These are phyloP conservation scores for Hedya salicella DNA, from an alignment of 2,888 invertebrate genomes.

Conservation along the genomic window DNA sequence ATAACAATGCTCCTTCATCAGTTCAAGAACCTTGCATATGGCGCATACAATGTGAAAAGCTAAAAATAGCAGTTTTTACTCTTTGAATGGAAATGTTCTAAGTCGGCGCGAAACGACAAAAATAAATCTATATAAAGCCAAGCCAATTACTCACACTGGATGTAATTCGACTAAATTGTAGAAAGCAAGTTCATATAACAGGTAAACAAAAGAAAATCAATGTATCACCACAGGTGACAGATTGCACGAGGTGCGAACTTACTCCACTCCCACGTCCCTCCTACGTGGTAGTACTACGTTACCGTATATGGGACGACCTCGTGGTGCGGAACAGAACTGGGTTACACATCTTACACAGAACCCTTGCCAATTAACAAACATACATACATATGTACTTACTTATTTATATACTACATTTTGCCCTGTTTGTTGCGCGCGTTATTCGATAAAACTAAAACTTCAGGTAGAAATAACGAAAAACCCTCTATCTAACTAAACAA, in stretches of 20 bases:
- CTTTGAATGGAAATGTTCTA: too few species aligned
- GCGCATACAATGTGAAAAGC: too few species aligned
- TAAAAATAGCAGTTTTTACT: too few species aligned
- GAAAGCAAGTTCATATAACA: not conserved
- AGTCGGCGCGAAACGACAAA: too few species aligned
- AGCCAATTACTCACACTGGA: not conserved
- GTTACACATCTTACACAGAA: slow-evolving; percentile 21
- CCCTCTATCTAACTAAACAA: too few species aligned
- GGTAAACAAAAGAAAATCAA: not conserved
- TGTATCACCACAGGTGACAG: slow-evolving; percentile 26
- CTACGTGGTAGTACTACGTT: slow-evolving; percentile 28
- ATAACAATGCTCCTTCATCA: too few species aligned
- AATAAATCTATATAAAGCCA: not conserved
- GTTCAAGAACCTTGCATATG: too few species aligned
- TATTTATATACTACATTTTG: too few species aligned
- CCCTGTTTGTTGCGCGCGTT: too few species aligned
- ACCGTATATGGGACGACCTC: slow-evolving; percentile 33
- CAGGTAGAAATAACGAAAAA: too few species aligned
- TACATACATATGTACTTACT: slow-evolving; percentile 3
- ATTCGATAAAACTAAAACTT: too few species aligned
- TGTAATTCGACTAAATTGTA: not conserved
- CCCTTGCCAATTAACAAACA: too few species aligned
- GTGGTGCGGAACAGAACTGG: slow-evolving; percentile 1
- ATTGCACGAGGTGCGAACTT: slow-evolving; percentile 23
- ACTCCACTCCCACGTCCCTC: slow-evolving; percentile 29